phyloP scores from a whole-genome alignment of 2,113 vertebrate genomes.

The human region DNA sequence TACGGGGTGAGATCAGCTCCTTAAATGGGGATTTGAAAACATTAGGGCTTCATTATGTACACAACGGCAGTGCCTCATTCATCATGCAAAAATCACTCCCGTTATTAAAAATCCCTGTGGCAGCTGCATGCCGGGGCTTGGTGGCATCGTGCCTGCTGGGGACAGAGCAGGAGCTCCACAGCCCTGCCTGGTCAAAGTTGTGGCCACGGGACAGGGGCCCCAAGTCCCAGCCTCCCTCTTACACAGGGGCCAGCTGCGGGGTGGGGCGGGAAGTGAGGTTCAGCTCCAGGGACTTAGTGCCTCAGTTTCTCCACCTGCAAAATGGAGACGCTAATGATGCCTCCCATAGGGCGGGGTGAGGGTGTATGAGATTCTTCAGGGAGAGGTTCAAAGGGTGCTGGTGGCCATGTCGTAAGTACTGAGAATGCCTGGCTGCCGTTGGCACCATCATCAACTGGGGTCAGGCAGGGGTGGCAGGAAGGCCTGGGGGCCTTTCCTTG shows the following conservation, averaged over 20 bases:
- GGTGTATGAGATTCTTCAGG: rapidly evolving
- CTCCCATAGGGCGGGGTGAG: rapidly evolving
- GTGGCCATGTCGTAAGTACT: rapidly evolving
- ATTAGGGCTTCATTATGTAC: conserved; percentile 77
- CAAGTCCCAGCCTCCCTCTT: background rate
- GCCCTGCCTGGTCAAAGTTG: too few relatives aligned
- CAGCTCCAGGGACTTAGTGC: background rate
- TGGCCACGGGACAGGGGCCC: background rate
- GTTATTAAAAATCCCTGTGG: conserved; percentile 63
- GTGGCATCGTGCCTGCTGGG: conserved; percentile 33
- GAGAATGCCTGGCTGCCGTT: rapidly evolving
- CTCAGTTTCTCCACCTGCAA: conserved; percentile 7
- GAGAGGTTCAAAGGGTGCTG: background rate
- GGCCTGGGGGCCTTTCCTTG: too few relatives aligned
- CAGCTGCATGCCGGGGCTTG: conserved; percentile 38
- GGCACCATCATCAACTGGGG: background rate
- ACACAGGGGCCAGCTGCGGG: background rate
- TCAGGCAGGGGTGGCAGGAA: background rate
- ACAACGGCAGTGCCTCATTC: conserved; percentile 67
- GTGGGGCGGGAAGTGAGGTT: background rate
- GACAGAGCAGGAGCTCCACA: background rate
- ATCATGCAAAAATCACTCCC: conserved; percentile 72
- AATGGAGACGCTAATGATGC: rapidly evolving
- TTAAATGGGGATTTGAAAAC: conserved; percentile 79
- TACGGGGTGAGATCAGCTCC: conserved; percentile 71